Evolutionary conservation across 2,113 vertebrate genomes (phyloP).

Genomic region (Rafetus swinhoei): DNA sequence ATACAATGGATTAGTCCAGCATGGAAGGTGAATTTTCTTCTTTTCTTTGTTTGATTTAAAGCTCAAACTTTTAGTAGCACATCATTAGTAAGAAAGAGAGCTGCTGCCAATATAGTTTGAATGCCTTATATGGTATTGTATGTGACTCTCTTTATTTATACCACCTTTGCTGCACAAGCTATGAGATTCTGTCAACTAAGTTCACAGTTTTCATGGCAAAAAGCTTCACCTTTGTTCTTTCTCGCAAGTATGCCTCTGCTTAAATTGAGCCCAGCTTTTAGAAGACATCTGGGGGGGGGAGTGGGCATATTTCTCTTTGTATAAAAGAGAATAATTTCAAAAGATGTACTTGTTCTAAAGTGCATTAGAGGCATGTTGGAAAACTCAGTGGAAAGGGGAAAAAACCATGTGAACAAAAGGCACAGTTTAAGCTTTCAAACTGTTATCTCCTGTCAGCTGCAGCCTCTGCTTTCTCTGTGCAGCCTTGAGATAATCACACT

Average conservation of each 20-base stretch:
- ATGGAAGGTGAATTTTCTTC: not conserved
- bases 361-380: not conserved
- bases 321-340: conserved; percentile 20
- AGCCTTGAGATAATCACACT: not conserved
- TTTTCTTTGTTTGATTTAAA: conserved; percentile 10
- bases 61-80: not conserved
- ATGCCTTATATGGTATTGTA: accelerated
- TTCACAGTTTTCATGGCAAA: conserved; percentile 43
- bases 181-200: not conserved
- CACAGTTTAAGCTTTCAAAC: conserved; percentile 35
- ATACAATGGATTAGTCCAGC: not conserved
- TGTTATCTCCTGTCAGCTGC: conserved; percentile 20
- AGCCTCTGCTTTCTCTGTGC: conserved; percentile 28
- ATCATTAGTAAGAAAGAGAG: not conserved
- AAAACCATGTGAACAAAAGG: conserved; percentile 48
- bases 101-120: not conserved
- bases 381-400: conserved; percentile 11
- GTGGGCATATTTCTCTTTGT: not conserved
- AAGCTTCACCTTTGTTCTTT: conserved; percentile 54
- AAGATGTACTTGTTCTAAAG: conserved; percentile 48
- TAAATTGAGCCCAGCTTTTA: conserved; percentile 34
- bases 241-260: conserved; percentile 26
- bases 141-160: not conserved
- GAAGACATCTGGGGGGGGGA: conserved; percentile 4
- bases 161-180: not conserved